A percentile compares a stretch with the other conserved stretches of the same genome.
Evolutionary conservation across 2,113 vertebrate genomes (phyloP).

Genomic region (Polyodon spathula): DNA sequence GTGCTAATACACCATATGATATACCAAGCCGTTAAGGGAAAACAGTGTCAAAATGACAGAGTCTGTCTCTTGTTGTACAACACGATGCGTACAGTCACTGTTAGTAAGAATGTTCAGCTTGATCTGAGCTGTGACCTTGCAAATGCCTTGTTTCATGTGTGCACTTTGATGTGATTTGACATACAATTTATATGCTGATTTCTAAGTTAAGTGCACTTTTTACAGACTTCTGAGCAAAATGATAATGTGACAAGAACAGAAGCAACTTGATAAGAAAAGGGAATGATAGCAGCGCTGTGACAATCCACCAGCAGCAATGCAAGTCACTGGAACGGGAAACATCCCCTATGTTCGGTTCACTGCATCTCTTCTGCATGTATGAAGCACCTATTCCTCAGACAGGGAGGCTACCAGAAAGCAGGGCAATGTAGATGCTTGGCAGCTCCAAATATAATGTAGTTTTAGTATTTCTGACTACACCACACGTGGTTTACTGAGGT

Average conservation of each 20-base stretch:
- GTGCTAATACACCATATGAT: slow-evolving; percentile 37
- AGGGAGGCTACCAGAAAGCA: no score
- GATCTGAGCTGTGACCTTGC: slow-evolving; percentile 27
- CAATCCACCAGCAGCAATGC: no score
- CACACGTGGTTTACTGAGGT: no score
- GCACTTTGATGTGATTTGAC: slow-evolving; percentile 11
- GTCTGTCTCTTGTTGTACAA: slow-evolving; percentile 14
- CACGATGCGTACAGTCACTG: slow-evolving; percentile 12
- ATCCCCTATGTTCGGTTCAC: no score
- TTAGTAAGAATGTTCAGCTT: slow-evolving; percentile 10
- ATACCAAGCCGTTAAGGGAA: slow-evolving; percentile 30
- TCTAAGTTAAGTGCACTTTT: slow-evolving; percentile 13
- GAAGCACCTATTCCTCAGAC: no score
- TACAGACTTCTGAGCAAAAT: slow-evolving; percentile 6
- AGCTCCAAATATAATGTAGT: no score
- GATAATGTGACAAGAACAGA: slow-evolving; percentile 7
- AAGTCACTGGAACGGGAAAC: no score
- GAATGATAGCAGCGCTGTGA: no score
- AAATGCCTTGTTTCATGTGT: slow-evolving; percentile 14
- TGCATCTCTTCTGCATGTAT: no score
- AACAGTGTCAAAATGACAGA: slow-evolving; percentile 17
- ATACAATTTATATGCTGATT: slow-evolving; percentile 18
- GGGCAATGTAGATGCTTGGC: no score
- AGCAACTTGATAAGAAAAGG: slow-evolving; percentile 2
- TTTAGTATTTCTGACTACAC: no score